Percentiles rank a stretch among this genome's conserved stretches.
Conservation (phyloP, 2,888 invertebrate genomes). For the Thereva unica region DNA sequence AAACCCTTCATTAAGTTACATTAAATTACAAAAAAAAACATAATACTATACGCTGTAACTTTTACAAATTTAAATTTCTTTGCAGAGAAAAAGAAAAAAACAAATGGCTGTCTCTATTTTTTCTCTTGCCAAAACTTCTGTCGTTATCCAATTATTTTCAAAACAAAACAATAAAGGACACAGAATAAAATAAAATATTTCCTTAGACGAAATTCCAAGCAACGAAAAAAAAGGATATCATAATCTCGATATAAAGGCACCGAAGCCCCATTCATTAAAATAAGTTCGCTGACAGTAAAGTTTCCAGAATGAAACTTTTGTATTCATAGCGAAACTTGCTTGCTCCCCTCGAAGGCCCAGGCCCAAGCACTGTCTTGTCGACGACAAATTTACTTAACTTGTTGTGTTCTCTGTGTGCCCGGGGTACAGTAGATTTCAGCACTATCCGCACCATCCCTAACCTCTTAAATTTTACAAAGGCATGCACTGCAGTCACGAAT, state of each 20-base stretch:
- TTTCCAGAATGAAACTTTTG: conserved; percentile 22
- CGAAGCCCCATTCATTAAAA: conserved; percentile 31
- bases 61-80: no score
- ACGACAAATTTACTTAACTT: conserved; percentile 36
- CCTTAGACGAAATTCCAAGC: no score
- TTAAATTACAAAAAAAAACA: no score
- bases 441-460: conserved; percentile 28
- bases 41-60: no score
- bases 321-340: conserved; percentile 32
- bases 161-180: no score
- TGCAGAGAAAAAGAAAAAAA: no score
- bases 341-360: conserved; percentile 5
- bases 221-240: no score
- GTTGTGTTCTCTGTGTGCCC: conserved; percentile 31
- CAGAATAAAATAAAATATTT: no score
- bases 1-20: no score
- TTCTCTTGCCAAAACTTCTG: no score
- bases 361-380: conserved; percentile 9
- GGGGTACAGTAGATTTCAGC: conserved; percentile 32
- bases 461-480: conserved; percentile 29
- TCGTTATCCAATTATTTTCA: no score
- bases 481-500: conserved; percentile 34
- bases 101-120: no score
- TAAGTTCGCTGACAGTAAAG: conserved; percentile 30
- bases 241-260: conserved; percentile 26